Conservation (phyloP, 1,140 invertebrate genomes). For the Zaprionus capensis region DNA sequence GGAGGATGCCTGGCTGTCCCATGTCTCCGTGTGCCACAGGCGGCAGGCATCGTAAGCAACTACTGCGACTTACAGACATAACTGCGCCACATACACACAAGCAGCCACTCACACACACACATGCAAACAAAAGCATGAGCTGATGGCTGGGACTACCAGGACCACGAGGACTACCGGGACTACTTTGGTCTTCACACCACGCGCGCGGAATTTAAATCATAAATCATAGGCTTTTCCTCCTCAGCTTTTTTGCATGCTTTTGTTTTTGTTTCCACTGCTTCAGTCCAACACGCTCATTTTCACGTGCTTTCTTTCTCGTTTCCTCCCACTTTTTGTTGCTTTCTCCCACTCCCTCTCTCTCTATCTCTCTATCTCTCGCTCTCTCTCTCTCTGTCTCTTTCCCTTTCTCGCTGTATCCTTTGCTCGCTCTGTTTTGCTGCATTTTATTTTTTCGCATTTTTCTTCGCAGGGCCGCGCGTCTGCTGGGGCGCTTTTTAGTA, state of each 20-base stretch:
- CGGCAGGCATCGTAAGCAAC: conserved; percentile 70
- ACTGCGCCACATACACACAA: conserved; percentile 20
- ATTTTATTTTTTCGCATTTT: conserved; percentile 80
- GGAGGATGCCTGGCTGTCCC: conserved; percentile 57
- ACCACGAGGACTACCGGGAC: conserved; percentile 9
- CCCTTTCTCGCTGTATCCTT: conserved; percentile 41
- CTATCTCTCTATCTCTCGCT: conserved; percentile 24
- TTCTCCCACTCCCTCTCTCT: conserved; percentile 9
- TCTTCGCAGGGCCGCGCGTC: conserved; percentile 56
- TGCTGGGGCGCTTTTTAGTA: conserved; percentile 77
- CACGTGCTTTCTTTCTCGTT: neutral
- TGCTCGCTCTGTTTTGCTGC: conserved; percentile 53
- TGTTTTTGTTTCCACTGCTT: conserved; percentile 31
- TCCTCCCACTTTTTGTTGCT: neutral
- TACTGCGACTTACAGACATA: conserved; percentile 47
- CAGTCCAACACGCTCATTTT: neutral
- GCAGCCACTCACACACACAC: conserved; percentile 16
- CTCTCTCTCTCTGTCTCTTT: conserved; percentile 26
- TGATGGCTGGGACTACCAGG: conserved; percentile 19
- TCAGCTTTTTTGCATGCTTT: conserved; percentile 67
- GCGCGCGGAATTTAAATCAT: conserved; percentile 78
- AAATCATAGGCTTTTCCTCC: conserved; percentile 82
- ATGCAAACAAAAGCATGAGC: conserved; percentile 10
- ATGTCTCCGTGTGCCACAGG: conserved; percentile 31
- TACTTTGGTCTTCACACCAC: conserved; percentile 68